These are phyloP conservation scores for Cariama cristata DNA, from an alignment of 2,113 vertebrate genomes.

Conservation along the genomic window DNA sequence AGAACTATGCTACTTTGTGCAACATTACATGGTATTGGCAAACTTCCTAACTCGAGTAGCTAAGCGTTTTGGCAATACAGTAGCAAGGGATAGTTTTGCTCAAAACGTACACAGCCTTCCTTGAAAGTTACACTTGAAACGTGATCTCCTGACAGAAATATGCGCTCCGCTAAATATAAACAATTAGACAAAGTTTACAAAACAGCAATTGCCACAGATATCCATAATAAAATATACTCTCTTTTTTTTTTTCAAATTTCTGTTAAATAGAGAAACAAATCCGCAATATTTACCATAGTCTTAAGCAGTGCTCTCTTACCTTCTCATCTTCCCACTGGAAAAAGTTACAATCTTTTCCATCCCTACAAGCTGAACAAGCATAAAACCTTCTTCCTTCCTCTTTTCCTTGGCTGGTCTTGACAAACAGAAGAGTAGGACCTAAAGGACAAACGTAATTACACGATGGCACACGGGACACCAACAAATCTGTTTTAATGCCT, in stretches of 20 bases:
- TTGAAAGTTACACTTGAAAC: background rate
- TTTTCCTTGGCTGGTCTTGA: constrained; percentile 74
- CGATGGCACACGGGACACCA: fast-evolving
- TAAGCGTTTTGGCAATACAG: background rate
- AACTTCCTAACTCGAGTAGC: fast-evolving
- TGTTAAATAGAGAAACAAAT: background rate
- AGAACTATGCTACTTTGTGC: background rate
- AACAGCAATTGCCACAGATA: background rate
- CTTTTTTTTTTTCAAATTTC: fast-evolving
- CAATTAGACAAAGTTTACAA: background rate
- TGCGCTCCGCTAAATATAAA: background rate
- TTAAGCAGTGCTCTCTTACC: constrained; percentile 64
- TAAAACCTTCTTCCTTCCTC: constrained; percentile 84
- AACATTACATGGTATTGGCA: fast-evolving
- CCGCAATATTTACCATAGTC: fast-evolving
- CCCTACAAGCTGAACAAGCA: constrained; percentile 94
- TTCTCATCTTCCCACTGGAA: constrained; percentile 97
- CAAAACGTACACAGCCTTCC: background rate
- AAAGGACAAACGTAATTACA: background rate
- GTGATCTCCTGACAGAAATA: fast-evolving
- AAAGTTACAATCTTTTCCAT: constrained; percentile 92
- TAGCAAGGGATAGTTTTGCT: background rate
- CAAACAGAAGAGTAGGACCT: constrained; percentile 92
- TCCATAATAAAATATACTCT: background rate
- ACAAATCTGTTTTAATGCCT: fast-evolving